phyloP scores from a whole-genome alignment of 2,113 vertebrate genomes.

The Macquaria australasica region DNA sequence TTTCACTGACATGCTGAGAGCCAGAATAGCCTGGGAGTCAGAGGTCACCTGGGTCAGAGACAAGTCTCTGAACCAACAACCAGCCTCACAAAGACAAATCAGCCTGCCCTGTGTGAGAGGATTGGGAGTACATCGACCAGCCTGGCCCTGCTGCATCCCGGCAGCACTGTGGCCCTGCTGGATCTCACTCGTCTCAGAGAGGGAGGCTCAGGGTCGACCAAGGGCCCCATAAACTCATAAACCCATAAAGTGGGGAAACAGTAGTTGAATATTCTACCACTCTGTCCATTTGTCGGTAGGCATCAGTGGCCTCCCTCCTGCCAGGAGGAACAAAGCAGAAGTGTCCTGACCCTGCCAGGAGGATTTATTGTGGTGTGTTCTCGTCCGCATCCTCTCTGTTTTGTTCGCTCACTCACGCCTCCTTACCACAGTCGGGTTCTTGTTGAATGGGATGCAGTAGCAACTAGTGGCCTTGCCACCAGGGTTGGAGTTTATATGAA shows the following conservation, averaged over 20 bases:
- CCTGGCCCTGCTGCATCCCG: constrained; percentile 29
- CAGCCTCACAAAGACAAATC: constrained; percentile 56
- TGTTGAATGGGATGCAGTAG: constrained; percentile 49
- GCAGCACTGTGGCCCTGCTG: neutral
- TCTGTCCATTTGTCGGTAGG: constrained; percentile 74
- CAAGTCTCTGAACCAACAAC: constrained; percentile 46
- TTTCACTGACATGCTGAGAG: constrained; percentile 72
- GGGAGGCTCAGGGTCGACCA: constrained; percentile 27
- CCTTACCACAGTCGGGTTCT: constrained; percentile 44
- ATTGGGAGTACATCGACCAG: neutral
- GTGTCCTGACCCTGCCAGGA: constrained; percentile 72
- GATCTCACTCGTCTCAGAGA: constrained; percentile 41
- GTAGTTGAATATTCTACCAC: constrained; percentile 74
- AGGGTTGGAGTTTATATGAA: constrained; percentile 28
- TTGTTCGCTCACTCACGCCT: constrained; percentile 45
- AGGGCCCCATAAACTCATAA: constrained; percentile 68
- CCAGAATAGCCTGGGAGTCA: constrained; percentile 55
- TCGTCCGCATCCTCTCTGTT: constrained; percentile 53
- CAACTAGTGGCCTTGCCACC: constrained; percentile 55
- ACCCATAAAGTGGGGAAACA: constrained; percentile 73
- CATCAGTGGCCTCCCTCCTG: constrained; percentile 72
- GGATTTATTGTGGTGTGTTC: constrained; percentile 75
- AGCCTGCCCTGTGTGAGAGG: constrained; percentile 43
- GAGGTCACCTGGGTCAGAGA: constrained; percentile 67
- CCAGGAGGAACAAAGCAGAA: constrained; percentile 74